A percentile compares a stretch with the other conserved stretches of the same genome.
Conservation (phyloP, 2,888 invertebrate genomes). For the Synergus umbraculus region DNA sequence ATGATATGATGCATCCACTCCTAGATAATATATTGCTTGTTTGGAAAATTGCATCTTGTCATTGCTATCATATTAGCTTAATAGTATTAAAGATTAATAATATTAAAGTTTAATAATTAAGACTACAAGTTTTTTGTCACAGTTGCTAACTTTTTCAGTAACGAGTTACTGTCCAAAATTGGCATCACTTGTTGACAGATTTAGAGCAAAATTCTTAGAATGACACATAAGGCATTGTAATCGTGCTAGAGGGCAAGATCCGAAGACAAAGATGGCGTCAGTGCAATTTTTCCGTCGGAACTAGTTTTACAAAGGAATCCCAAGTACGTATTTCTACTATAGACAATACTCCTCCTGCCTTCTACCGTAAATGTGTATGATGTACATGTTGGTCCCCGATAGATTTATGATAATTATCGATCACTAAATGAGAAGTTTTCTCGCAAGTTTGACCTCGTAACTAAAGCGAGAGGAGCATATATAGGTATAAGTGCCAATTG, state of each 20-base stretch:
- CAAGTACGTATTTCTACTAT: constrained; percentile 59
- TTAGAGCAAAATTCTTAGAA: background rate
- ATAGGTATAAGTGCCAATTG: constrained; percentile 50
- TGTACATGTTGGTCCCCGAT: constrained; percentile 62
- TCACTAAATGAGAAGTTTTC: constrained; percentile 58
- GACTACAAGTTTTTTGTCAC: too few species aligned
- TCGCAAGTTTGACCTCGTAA: constrained; percentile 55
- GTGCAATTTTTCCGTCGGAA: constrained; percentile 57
- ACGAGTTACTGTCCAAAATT: background rate
- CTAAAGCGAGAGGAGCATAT: constrained; percentile 51
- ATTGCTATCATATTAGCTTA: too few species aligned
- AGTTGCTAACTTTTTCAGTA: too few species aligned
- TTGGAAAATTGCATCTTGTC: background rate
- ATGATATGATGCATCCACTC: background rate
- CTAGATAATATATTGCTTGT: background rate
- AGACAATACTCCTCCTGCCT: constrained; percentile 56
- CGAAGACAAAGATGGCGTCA: constrained; percentile 57
- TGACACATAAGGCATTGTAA: background rate
- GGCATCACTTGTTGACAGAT: background rate
- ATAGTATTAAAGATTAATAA: too few species aligned
- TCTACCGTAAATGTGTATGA: constrained; percentile 51
- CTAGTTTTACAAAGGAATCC: constrained; percentile 59
- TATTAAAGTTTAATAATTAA: too few species aligned
- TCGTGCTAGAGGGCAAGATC: constrained; percentile 41
- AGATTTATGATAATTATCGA: constrained; percentile 73